Conservation (phyloP, 2,113 vertebrate species). For the Puma concolor region DNA sequence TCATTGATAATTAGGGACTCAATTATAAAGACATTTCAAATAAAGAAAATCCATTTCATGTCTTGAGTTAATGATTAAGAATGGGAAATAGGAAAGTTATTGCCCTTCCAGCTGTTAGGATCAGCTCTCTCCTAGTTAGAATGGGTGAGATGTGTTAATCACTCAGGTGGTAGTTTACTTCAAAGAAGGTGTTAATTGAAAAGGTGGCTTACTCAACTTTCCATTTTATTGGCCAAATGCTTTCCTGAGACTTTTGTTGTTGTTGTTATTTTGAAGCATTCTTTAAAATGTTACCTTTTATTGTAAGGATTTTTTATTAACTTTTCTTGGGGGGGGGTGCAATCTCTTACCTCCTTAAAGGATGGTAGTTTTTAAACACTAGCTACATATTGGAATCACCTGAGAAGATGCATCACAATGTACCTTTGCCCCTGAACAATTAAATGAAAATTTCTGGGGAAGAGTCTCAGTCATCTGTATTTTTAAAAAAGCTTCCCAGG, state of each 20-base stretch:
- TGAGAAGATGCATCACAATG: neutral
- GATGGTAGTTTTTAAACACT: neutral
- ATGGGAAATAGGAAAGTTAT: neutral
- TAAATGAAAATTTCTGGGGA: slow-evolving; percentile 29
- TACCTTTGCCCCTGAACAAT: neutral
- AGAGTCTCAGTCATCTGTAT: neutral
- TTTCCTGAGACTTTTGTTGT: neutral
- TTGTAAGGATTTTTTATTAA: neutral
- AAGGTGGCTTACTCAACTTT: neutral
- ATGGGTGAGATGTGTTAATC: slow-evolving; percentile 6
- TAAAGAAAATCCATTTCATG: neutral
- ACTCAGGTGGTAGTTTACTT: neutral
- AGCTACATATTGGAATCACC: neutral
- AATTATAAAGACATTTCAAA: neutral
- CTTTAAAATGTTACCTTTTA: neutral
- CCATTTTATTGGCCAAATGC: slow-evolving; percentile 23
- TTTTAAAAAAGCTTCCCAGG: neutral
- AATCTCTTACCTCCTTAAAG: neutral
- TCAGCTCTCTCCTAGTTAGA: neutral
- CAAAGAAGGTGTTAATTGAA: slow-evolving; percentile 54
- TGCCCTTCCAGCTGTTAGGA: neutral
- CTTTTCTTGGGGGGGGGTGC: neutral
- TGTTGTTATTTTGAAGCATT: slow-evolving; percentile 1
- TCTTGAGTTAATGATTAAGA: neutral
- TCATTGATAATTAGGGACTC: slow-evolving; percentile 25